Percentiles rank a stretch among this genome's conserved stretches.
These are phyloP conservation scores for Coelinius sp. DNA, from an alignment of 2,888 invertebrate species.

Conservation along the genomic window DNA sequence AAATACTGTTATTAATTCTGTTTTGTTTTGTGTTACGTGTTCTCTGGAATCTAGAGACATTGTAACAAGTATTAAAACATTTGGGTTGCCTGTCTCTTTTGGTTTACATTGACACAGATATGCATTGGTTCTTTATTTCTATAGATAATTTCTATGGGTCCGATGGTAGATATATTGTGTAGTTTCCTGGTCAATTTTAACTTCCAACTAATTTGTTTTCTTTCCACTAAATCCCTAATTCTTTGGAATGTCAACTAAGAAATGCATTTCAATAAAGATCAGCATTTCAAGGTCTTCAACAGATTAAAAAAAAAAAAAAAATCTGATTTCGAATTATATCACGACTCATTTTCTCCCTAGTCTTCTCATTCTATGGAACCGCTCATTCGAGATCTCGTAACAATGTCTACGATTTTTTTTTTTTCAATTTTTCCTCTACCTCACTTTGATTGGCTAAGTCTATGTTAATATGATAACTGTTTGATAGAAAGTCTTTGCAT, in stretches of 20 bases:
- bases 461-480: slow-evolving; percentile 40
- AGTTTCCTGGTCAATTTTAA: slow-evolving; percentile 18
- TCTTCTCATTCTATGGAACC: slow-evolving; percentile 19
- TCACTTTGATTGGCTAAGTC: slow-evolving; percentile 39
- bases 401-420: slow-evolving; percentile 37
- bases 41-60: slow-evolving; percentile 31
- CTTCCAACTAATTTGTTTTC: slow-evolving; percentile 28
- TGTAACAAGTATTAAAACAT: slow-evolving; percentile 27
- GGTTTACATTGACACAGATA: slow-evolving; percentile 19
- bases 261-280: slow-evolving; percentile 37
- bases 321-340: not conserved
- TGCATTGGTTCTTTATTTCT: slow-evolving; percentile 27
- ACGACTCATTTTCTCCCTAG: slow-evolving; percentile 8
- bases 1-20: slow-evolving; percentile 35
- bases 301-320: slow-evolving; percentile 13
- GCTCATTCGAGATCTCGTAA: slow-evolving; percentile 32
- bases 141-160: slow-evolving; percentile 26
- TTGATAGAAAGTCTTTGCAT: slow-evolving; percentile 23
- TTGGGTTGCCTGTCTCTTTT: not conserved
- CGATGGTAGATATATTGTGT: slow-evolving; percentile 18
- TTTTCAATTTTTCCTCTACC: not conserved
- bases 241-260: slow-evolving; percentile 47
- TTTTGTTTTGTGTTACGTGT: slow-evolving; percentile 24
- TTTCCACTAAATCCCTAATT: slow-evolving; percentile 27
- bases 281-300: slow-evolving; percentile 40